Evolutionary conservation across 2,113 vertebrate genomes (phyloP), one percentile per base, ranked within the genome.

Genomic region (Leptodactylus fuscus): DNA sequence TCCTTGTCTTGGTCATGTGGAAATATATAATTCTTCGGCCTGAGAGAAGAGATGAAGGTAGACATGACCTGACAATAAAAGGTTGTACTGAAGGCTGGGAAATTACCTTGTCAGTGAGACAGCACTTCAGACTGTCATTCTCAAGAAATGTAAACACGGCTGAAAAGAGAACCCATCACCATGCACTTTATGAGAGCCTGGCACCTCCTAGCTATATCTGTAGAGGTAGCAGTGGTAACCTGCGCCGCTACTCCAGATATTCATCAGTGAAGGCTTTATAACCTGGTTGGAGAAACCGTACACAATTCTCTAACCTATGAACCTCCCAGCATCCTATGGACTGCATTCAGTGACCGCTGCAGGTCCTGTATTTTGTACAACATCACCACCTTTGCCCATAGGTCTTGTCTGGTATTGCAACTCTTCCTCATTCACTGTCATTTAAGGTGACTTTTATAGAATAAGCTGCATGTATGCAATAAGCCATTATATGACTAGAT

Each of bases 61-160:
- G 53, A 41, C 53, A 27, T 60, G 76, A 41, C 51, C 76, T 18
- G 34, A 79, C n/a, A 41, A 79, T 38, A 15, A 60, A 32, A 79
- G 32, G 53, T 79, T 79, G 11, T 60, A 79, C 27, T 79, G 53
- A 79, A 60, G 32, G 22, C 24, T 38, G 34, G 13, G 36, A 58
- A 58, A 79, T 79, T 79, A 58, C 22, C 34, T 79, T 58, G 76
- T 79, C 76, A 79, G 13, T 2, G 1, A 78, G 74, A 55, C 34
- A 60, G 22, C 53, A 27, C 32, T 60, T 60, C 76, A 79, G 76
- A 24, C 22, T 16, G 76, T 60, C 53, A 60, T 79, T 34, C 34
- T 41, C 4, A 4, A 15, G 12, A 79, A 60, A 79, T 38, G 76
- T 79, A 60, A 79, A 79, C 76, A 79, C 5, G 1, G 51, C 32